Base-by-base conservation (phyloP, 2,888 invertebrate genomes). In the Tholera decimalis region DNA sequence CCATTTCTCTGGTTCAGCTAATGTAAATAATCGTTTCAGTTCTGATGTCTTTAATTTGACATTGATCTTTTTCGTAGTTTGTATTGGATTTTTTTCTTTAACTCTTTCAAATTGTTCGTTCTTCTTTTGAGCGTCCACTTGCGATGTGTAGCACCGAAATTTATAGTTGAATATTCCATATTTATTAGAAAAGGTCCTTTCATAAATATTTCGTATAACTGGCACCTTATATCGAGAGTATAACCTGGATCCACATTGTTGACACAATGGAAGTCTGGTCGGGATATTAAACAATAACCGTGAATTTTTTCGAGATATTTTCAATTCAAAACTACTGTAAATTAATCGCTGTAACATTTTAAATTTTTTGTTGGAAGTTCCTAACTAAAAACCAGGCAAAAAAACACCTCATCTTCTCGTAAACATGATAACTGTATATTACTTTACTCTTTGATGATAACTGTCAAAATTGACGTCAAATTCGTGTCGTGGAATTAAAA, bases 1-100 rank as follows among this genome's bases (percentile, higher is more conserved):
- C 96, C 96, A 97, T 95, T 96, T 96, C 84, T 97, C 97, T 37
- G 96, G 96, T 82, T 95, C 96, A 13, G 97, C 97, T 84, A 97
- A 91, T 58, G 95, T 91, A 83, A 97, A 91, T 70, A 97, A 88
- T 76, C 97, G 89, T 78, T 91, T 94, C 50, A 96, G 66, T 83
- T 97, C 96, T 1, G 96, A 93, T 82, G 92, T 91, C 83, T 95
- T 96, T 92, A 95, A 92, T 85, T 93, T 94, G 20, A 92, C 92
- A 76, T 92, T 94, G 47, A 93, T 92, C 86, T 93, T 94, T 74
- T 92, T 92, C 39, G 91, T 82, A 39, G 89, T 79, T 41, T 84
- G 83, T 82, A 92, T 78, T 35, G 82, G 74, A 53, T 83, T 78
- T 73, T 92, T 91, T 74, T 87, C 85, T 73, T 91, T 88, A 35